Base-by-base conservation (phyloP, 2,797 vertebrate species). In the Psittacula derbiana region DNA sequence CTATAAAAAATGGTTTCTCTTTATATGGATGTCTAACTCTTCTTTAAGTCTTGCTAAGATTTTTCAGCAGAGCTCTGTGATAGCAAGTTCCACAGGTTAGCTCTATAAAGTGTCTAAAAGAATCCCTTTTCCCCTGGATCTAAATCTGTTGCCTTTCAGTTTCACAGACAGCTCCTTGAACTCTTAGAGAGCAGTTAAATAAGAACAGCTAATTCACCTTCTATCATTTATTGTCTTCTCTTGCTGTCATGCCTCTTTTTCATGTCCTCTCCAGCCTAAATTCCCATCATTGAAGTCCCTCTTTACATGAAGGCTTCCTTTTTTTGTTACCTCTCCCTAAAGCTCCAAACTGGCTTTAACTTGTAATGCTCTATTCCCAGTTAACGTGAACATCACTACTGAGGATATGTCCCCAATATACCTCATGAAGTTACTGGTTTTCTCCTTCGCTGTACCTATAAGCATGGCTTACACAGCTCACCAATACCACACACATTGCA, bases 71-170 rank as follows among this genome's bases (percentile, higher is more conserved):
- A 0, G 4, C 6, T 66, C 46, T 70, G 17, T 73, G 58, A 88
- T 33, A 62, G 21, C 17, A 79, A 76, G 41, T 70, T 66, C 60
- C 23, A 66, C 30, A 57, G 43, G 31, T 79, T n/a, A 90, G 31
- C 16, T 43, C 44, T 30, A 40, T 3, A 47, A 65, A 84, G 66
- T 25, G 6, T 40, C 60, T 2, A 7, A 43, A 69, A 85, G 65
- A 3, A 2, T 2, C 0, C 2, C 2, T 52, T 36, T 23, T 5
- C 3, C 30, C 46, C 62, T 4, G 8, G 24, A 62, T 88, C 46
- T 79, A 88, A 93, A 86, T 86, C 66, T 81, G 31, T 43, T 85
- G 64, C 64, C 41, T 80, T 86, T 52, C 31, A 52, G 19, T 74
- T 93, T 70, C 74, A 85, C 8, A 79, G 40, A 71, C 36, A 90